Percentiles rank a stretch among this genome's conserved stretches.
Conservation (phyloP, 53 echinoderm and acorn worm species). For the Holothuria leucospilota region DNA sequence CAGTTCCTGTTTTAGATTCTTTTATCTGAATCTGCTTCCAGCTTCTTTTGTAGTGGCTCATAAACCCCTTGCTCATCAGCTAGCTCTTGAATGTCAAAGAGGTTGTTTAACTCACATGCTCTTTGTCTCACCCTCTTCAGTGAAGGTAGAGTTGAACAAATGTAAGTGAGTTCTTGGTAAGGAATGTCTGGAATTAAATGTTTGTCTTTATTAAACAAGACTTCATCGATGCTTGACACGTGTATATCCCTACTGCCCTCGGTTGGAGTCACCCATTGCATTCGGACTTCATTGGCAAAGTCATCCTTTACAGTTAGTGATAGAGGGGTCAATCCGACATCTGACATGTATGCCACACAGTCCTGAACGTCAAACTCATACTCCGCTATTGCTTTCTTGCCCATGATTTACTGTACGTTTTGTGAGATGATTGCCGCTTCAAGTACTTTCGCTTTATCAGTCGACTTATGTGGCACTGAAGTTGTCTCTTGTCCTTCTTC, state of each 20-base stretch:
- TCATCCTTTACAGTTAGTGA: neutral
- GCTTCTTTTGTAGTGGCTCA: neutral
- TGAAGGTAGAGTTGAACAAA: neutral
- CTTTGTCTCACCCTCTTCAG: neutral
- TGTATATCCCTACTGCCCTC: slow-evolving; percentile 8
- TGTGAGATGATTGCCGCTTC: neutral
- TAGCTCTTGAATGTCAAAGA: neutral
- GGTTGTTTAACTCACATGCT: neutral
- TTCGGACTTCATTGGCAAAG: neutral
- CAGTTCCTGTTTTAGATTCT: neutral
- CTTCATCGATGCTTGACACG: neutral
- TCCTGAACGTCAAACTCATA: slow-evolving; percentile 6
- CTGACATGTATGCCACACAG: neutral
- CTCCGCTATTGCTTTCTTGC: neutral
- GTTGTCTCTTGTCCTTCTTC: neutral
- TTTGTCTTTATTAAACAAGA: slow-evolving; percentile 34
- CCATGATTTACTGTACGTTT: neutral
- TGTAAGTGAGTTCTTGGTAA: neutral
- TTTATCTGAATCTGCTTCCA: neutral
- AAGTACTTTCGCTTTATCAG: slow-evolving; percentile 2
- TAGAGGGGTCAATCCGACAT: neutral
- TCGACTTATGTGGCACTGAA: neutral
- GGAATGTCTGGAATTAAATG: slow-evolving; percentile 14
- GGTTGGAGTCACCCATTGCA: neutral
- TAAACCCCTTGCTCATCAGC: neutral